Percentiles rank a stretch among this genome's conserved stretches.
Conservation (phyloP, 1,140 invertebrate genomes). For the Camponotus vicinus region DNA sequence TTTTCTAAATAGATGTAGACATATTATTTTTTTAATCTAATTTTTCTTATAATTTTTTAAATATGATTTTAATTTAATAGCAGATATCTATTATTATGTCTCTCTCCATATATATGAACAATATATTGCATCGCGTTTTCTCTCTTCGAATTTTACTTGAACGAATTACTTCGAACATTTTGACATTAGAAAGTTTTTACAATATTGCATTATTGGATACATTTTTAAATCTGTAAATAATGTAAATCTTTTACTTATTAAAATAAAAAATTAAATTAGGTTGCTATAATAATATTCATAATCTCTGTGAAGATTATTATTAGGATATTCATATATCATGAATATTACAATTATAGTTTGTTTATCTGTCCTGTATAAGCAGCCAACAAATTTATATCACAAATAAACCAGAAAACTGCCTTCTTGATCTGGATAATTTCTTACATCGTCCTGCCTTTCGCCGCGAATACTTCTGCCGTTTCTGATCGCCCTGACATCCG, state of each 20-base stretch:
- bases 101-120: not conserved
- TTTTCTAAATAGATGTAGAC: not conserved
- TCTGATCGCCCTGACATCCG: slow-evolving; percentile 67
- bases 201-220: slow-evolving; percentile 1
- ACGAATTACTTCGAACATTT: not conserved
- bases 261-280: slow-evolving; percentile 19
- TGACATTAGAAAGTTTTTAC: not conserved
- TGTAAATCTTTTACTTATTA: not conserved
- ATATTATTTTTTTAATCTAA: not conserved
- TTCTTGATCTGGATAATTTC: slow-evolving; percentile 70
- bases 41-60: no score
- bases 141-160: not conserved
- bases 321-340: not conserved
- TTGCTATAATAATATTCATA: not conserved
- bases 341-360: not conserved
- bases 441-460: slow-evolving; percentile 70
- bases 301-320: not conserved
- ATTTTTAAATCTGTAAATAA: not conserved
- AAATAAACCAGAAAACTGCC: slow-evolving; percentile 39
- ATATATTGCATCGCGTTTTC: not conserved
- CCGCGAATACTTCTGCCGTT: slow-evolving; percentile 48
- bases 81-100: not conserved
- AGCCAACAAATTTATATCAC: slow-evolving; percentile 36
- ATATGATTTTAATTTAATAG: not conserved
- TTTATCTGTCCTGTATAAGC: not conserved